phyloP scores from a whole-genome alignment of 2,797 vertebrate species.

The Babyrousa celebensis region DNA sequence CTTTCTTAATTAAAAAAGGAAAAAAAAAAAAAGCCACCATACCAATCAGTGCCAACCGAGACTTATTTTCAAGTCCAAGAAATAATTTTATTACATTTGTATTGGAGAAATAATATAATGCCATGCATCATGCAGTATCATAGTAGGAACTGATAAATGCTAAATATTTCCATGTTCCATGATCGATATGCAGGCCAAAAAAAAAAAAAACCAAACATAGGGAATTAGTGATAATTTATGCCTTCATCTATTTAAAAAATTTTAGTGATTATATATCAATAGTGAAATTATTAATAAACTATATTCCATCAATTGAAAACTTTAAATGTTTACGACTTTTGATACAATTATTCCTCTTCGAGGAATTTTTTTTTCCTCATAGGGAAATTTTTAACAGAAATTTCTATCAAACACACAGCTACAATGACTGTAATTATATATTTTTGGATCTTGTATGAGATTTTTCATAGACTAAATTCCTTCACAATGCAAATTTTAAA shows the following conservation, averaged over 20 bases:
- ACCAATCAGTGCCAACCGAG: background rate
- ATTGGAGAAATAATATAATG: slow-evolving; percentile 4
- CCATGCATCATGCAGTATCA: background rate
- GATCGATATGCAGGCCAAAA: background rate
- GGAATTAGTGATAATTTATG: background rate
- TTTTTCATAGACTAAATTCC: slow-evolving; percentile 55
- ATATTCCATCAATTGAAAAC: background rate
- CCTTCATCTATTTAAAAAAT: slow-evolving; percentile 15
- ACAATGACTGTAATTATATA: background rate
- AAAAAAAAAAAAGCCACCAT: too few species aligned
- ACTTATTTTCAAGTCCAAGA: slow-evolving; percentile 25
- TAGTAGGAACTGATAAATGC: background rate
- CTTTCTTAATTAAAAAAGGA: too few species aligned
- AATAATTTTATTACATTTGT: background rate
- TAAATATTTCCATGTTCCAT: slow-evolving; percentile 26
- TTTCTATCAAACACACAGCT: slow-evolving; percentile 42
- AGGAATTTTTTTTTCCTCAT: slow-evolving; percentile 54
- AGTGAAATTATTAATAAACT: slow-evolving; percentile 29
- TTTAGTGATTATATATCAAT: slow-evolving; percentile 22
- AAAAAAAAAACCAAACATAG: background rate
- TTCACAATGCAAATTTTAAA: slow-evolving; percentile 50
- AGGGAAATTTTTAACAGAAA: background rate
- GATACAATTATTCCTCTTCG: background rate
- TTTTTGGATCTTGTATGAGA: slow-evolving; percentile 21
- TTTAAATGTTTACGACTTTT: slow-evolving; percentile 12